Base-by-base conservation (phyloP, 2,113 vertebrate species). In the Zosterops lateralis region DNA sequence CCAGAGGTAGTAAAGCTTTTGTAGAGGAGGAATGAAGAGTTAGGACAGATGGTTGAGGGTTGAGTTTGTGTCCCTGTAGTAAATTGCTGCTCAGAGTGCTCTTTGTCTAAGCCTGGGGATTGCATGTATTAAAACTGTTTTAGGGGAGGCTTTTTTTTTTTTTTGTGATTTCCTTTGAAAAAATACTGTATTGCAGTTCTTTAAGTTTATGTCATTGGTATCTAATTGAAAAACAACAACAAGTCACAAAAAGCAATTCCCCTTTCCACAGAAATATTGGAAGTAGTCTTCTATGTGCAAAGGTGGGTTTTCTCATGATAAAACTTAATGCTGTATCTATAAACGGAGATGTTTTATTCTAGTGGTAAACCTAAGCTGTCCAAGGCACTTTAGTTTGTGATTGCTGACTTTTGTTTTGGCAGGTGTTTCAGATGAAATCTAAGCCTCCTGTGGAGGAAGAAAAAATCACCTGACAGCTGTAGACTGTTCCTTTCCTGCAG, bases 361-460 rank as follows among this genome's bases (percentile, higher is more conserved):
- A 60, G 54, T 73, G 45, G 47, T 91, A 74, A 85, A 77, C 67
- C 67, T 86, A 70, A 94, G 42, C 84, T 95, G 56, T 94, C 82
- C 71, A 28, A 89, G 81, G 94, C 94, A 91, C 93, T 96, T 96
- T 80, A 95, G 78, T 95, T 89, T 92, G 95, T 96, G 94, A 80
- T 96, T 92, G 58, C 94, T 95, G 91, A 91, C 95, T 95, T 95
- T 92, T 96, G 78, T 95, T 95, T 95, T 95, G 93, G 84, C 95
- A 96, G 93, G 93, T 95, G 74, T 95, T 95, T 96, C 96, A 95
- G 79, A 95, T 89, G 93, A 95, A 94, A 96, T 76, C 93, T 92
- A 95, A 94, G 67, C 94, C 87, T 97, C 93, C 91, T 95, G 92
- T 91, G 91, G 96, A 96, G 96, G 95, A 96, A 95, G 94, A 65